Conservation (phyloP, 2,888 invertebrate species). For the Folsomia candida region DNA sequence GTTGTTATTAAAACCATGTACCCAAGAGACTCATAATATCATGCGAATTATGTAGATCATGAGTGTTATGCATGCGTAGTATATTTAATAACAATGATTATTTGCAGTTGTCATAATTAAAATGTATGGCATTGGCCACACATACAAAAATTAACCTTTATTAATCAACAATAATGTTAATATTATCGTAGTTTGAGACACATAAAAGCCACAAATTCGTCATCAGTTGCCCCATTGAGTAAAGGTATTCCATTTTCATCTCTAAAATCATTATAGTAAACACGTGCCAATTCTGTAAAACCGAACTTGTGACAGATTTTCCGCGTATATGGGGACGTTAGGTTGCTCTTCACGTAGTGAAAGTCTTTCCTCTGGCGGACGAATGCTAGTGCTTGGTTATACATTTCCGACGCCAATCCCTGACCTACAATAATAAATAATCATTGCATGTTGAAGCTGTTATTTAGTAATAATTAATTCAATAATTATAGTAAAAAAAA, state of each 20-base stretch:
- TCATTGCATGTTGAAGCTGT: neutral
- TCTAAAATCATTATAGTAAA: slow-evolving; percentile 11
- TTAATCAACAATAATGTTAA: too few relatives aligned
- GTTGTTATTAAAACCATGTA: too few relatives aligned
- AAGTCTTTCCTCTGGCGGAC: neutral
- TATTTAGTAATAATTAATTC: neutral
- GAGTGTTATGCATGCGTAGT: too few relatives aligned
- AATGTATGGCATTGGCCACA: too few relatives aligned
- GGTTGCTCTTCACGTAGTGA: slow-evolving; percentile 1
- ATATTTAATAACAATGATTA: too few relatives aligned
- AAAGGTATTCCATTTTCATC: neutral
- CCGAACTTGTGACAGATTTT: slow-evolving; percentile 4
- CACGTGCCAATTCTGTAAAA: neutral
- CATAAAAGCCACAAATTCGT: slow-evolving; percentile 18
- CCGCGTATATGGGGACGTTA: slow-evolving; percentile 11
- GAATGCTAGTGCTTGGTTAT: neutral
- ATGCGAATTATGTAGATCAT: too few relatives aligned
- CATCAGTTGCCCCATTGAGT: slow-evolving; percentile 6
- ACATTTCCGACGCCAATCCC: slow-evolving; percentile 10
- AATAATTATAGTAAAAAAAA: too few relatives aligned
- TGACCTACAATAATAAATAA: slow-evolving; percentile 2
- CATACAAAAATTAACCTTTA: too few relatives aligned
- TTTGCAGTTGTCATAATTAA: too few relatives aligned
- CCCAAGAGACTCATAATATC: too few relatives aligned
- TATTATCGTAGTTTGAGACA: slow-evolving; percentile 9